phyloP scores from a whole-genome alignment of 1,140 invertebrate genomes.

The Anthonomus grandis region DNA sequence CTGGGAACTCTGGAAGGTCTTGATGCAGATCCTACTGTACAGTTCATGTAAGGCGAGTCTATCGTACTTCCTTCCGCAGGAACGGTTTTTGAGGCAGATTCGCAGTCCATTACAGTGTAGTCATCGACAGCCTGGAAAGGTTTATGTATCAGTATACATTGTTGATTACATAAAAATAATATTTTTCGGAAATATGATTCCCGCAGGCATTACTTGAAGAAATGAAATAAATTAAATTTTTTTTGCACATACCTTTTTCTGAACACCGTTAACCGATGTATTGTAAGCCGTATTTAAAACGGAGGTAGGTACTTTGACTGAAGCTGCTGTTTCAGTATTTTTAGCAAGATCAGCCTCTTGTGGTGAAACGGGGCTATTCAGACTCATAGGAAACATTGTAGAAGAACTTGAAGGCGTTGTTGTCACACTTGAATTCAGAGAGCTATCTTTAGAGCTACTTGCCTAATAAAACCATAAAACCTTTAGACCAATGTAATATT shows the following conservation, averaged over 20 bases:
- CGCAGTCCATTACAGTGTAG: slow-evolving; percentile 43
- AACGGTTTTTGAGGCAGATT: slow-evolving; percentile 3
- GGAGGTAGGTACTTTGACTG: slow-evolving; percentile 34
- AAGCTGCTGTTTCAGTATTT: slow-evolving; percentile 37
- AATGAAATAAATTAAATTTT: not conserved
- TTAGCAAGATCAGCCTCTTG: slow-evolving; percentile 42
- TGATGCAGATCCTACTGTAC: slow-evolving; percentile 25
- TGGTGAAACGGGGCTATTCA: slow-evolving; percentile 59
- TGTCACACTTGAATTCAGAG: slow-evolving; percentile 46
- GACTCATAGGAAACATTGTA: slow-evolving; percentile 59
- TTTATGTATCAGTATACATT: not conserved
- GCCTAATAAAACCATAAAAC: slow-evolving; percentile 5
- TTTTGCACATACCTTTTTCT: slow-evolving; percentile 10
- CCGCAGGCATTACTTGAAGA: not conserved
- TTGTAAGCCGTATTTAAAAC: slow-evolving; percentile 35
- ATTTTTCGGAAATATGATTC: too few species aligned
- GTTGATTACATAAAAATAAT: too few species aligned
- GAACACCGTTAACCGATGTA: slow-evolving; percentile 2
- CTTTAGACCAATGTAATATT: not conserved
- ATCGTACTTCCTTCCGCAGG: slow-evolving; percentile 1
- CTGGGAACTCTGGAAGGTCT: slow-evolving; percentile 6
- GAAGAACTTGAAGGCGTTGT: slow-evolving; percentile 55
- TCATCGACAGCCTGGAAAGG: slow-evolving; percentile 28
- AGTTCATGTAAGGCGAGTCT: slow-evolving; percentile 44
- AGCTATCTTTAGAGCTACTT: slow-evolving; percentile 48